Percentiles rank a stretch among this genome's conserved stretches.
Evolutionary conservation across 2,888 invertebrate genomes (phyloP).

Genomic region (Gastracanthus pulcherrimus): DNA sequence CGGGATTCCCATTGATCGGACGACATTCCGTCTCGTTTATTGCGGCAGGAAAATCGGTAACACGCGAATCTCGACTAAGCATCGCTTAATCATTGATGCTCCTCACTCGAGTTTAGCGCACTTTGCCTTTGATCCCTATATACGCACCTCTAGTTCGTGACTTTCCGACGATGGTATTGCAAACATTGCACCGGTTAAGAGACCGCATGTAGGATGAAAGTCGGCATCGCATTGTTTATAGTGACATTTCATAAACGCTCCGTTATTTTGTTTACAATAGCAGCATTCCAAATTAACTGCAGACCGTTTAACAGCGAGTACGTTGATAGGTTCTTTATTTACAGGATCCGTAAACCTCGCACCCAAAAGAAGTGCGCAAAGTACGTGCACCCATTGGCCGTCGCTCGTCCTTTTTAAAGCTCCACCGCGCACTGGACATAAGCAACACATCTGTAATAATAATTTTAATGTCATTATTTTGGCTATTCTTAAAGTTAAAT

Average conservation of each 20-base stretch:
- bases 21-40: constrained; percentile 46
- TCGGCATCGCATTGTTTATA: constrained; percentile 75
- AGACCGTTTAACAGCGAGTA: constrained; percentile 67
- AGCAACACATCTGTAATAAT: constrained; percentile 77
- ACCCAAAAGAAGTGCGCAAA: constrained; percentile 83
- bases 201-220: constrained; percentile 82
- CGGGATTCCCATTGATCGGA: constrained; percentile 47
- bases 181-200: constrained; percentile 78
- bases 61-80: constrained; percentile 21
- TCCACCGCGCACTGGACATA: constrained; percentile 81
- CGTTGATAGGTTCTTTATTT: constrained; percentile 75
- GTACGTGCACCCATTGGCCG: constrained; percentile 83
- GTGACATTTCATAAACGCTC: constrained; percentile 78
- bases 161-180: constrained; percentile 64
- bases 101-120: not conserved
- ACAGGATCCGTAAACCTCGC: constrained; percentile 79
- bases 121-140: not conserved
- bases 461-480: not conserved
- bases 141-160: constrained; percentile 36
- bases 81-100: constrained; percentile 8
- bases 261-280: constrained; percentile 73
- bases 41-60: constrained; percentile 7
- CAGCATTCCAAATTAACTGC: constrained; percentile 70
- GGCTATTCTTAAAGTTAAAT: no score
- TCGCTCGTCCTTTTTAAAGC: constrained; percentile 83